A percentile compares a stretch with the other conserved stretches of the same genome.
These are phyloP conservation scores for Morpho achilles DNA, from an alignment of 2,888 invertebrate genomes.

Conservation along the genomic window DNA sequence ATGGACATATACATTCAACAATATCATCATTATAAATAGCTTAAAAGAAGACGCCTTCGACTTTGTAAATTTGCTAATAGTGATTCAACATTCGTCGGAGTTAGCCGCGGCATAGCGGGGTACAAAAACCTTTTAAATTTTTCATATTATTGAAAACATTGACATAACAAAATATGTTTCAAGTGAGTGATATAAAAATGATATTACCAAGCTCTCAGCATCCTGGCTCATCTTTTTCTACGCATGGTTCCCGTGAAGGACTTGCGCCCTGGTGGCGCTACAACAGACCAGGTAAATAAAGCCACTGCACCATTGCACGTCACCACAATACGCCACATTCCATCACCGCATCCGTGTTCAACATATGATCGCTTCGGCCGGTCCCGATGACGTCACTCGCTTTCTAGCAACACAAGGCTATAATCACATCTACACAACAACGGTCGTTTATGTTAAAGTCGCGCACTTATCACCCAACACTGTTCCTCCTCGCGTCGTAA, in stretches of 20 bases:
- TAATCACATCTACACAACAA: constrained; percentile 35
- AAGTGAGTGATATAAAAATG: constrained; percentile 47
- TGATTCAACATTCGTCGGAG: constrained; percentile 33
- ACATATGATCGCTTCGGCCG: constrained; percentile 74
- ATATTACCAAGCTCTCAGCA: constrained; percentile 85
- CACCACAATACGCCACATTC: constrained; percentile 74
- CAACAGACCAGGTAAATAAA: constrained; percentile 55
- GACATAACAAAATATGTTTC: not conserved
- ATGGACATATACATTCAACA: constrained; percentile 46
- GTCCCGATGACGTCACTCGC: constrained; percentile 73
- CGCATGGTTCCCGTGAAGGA: constrained; percentile 78
- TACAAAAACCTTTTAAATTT: not conserved
- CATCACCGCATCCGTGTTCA: constrained; percentile 78
- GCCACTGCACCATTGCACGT: constrained; percentile 65
- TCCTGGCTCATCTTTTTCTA: constrained; percentile 85
- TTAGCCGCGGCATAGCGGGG: constrained; percentile 7
- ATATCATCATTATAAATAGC: constrained; percentile 66
- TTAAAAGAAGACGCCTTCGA: constrained; percentile 38
- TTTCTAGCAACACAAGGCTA: constrained; percentile 70
- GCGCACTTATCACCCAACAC: constrained; percentile 40
- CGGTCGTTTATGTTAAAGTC: constrained; percentile 33
- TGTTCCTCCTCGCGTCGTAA: constrained; percentile 39
- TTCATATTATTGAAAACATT: too few relatives aligned
- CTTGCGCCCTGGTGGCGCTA: constrained; percentile 62
- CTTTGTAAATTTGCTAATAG: constrained; percentile 39